These are phyloP conservation scores for Eristalis pertinax DNA, from an alignment of 2,888 invertebrate genomes.

Conservation along the genomic window DNA sequence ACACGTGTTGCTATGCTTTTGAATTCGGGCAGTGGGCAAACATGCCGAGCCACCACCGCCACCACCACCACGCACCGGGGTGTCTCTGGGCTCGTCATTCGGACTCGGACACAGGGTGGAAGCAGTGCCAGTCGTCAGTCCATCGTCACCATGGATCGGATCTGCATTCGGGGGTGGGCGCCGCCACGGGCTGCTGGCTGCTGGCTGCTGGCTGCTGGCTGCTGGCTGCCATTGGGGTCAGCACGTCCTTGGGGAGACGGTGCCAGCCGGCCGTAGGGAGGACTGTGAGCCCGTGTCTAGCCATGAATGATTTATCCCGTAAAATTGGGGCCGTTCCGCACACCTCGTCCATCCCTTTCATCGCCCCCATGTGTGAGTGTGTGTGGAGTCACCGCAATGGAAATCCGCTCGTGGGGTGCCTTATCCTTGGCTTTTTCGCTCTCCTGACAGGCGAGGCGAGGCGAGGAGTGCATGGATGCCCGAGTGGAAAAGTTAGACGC, in stretches of 20 bases:
- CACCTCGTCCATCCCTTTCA: conserved; percentile 31
- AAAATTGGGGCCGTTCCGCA: conserved; percentile 73
- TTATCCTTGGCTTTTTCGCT: conserved; percentile 2
- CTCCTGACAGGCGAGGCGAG: conserved; percentile 17
- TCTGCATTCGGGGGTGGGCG: conserved; percentile 42
- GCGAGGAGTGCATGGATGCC: neutral
- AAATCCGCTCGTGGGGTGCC: conserved; percentile 17
- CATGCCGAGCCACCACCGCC: conserved; percentile 31
- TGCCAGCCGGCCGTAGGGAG: conserved; percentile 25
- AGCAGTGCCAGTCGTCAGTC: conserved; percentile 1
- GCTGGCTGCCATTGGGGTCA: conserved; percentile 46
- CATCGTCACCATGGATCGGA: conserved; percentile 59
- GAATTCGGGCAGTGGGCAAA: conserved; percentile 71
- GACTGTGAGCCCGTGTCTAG: conserved; percentile 67
- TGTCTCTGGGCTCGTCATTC: conserved; percentile 1
- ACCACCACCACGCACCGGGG: neutral
- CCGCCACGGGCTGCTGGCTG: neutral
- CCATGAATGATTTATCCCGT: conserved; percentile 80
- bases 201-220: too few relatives aligned
- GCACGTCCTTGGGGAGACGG: conserved; percentile 32
- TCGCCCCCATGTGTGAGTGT: conserved; percentile 55
- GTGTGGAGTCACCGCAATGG: conserved; percentile 55
- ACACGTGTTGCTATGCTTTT: conserved; percentile 74
- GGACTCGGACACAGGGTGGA: neutral
- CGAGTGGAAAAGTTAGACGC: conserved; percentile 17